Evolutionary conservation across 2,113 vertebrate genomes (phyloP).

Genomic region (Prochilodus magdalenae): DNA sequence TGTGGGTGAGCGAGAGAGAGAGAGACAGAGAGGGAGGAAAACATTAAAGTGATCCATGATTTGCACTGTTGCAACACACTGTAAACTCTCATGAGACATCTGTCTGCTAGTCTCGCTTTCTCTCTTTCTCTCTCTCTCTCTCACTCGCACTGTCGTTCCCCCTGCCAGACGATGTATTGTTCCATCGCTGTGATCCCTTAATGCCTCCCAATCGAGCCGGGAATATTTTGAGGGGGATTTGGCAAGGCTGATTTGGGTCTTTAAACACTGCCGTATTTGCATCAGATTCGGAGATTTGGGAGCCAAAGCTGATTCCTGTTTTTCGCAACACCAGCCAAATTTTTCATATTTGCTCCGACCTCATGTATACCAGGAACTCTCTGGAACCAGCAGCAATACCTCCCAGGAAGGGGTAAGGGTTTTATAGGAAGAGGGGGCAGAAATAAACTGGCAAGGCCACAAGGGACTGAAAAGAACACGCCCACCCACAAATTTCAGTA

Average conservation of each 20-base stretch:
- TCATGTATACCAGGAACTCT: not conserved
- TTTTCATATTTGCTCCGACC: slow-evolving; percentile 43
- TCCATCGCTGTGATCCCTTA: slow-evolving; percentile 78
- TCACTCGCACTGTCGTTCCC: slow-evolving; percentile 8
- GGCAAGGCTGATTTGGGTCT: slow-evolving; percentile 77
- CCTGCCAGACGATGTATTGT: slow-evolving; percentile 74
- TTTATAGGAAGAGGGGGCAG: not conserved
- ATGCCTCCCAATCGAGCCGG: slow-evolving; percentile 79
- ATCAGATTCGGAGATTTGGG: slow-evolving; percentile 76
- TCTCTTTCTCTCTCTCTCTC: slow-evolving; percentile 16
- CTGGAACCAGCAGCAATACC: not conserved
- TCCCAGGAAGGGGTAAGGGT: not conserved
- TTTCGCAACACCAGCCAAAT: slow-evolving; percentile 52
- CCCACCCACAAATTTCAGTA: not conserved
- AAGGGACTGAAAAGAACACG: not conserved
- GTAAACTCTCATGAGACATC: slow-evolving; percentile 60
- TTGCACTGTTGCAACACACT: slow-evolving; percentile 45
- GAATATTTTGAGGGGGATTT: slow-evolving; percentile 84
- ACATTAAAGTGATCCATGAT: slow-evolving; percentile 39
- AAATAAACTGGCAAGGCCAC: not conserved
- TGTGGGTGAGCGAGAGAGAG: not conserved
- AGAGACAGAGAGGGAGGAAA: slow-evolving; percentile 27
- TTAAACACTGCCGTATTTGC: slow-evolving; percentile 81
- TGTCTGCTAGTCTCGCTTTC: slow-evolving; percentile 52
- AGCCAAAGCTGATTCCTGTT: slow-evolving; percentile 70